phyloP scores from a whole-genome alignment of 2,797 vertebrate genomes.

The Microcaecilia unicolor region DNA sequence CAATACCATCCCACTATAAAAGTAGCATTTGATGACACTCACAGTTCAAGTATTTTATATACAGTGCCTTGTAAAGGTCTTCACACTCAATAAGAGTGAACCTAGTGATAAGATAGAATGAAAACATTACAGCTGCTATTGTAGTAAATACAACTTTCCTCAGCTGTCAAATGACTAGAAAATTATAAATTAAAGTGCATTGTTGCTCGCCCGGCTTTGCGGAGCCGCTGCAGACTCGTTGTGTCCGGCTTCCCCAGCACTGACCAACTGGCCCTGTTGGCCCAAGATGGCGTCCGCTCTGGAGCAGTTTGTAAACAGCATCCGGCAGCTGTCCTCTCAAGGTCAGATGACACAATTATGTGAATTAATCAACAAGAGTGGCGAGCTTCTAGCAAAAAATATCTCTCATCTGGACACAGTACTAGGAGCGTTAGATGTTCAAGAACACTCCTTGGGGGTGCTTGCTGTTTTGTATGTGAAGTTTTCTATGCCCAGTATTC shows the following conservation, averaged over 20 bases:
- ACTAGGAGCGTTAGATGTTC: slow-evolving; percentile 92
- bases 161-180: too few species aligned
- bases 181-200: too few species aligned
- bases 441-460: slow-evolving; percentile 93
- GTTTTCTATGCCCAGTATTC: slow-evolving; percentile 99
- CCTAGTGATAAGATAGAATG: too few species aligned
- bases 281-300: slow-evolving; percentile 97
- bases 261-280: slow-evolving; percentile 8
- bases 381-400: slow-evolving; percentile 96
- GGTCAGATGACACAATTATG: slow-evolving; percentile 98
- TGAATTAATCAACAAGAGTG: slow-evolving; percentile 98
- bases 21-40: too few species aligned
- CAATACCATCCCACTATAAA: too few species aligned
- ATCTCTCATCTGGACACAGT: slow-evolving; percentile 96
- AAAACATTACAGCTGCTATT: too few species aligned
- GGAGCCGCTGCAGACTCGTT: neutral
- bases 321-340: slow-evolving; percentile 96
- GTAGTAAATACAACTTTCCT: too few species aligned
- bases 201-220: neutral
- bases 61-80: too few species aligned
- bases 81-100: too few species aligned
- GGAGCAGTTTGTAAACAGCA: slow-evolving; percentile 98
- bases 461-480: slow-evolving; percentile 98
- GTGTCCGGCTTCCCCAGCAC: neutral
- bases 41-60: too few species aligned